These are phyloP conservation scores for Anagyrus pseudococci DNA, from an alignment of 2,888 invertebrate genomes.

Conservation along the genomic window DNA sequence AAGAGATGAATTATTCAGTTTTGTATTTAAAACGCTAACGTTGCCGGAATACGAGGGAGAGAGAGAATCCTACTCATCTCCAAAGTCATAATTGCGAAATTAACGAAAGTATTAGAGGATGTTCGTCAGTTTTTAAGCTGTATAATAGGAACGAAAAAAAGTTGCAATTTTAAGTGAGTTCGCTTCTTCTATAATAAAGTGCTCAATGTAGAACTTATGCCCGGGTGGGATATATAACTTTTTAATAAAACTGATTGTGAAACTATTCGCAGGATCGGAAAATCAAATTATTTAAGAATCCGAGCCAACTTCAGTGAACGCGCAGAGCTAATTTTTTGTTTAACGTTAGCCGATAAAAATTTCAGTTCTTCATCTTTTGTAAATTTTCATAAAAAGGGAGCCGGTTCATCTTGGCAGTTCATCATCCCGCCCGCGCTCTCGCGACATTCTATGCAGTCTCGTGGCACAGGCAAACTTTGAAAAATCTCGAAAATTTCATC, in stretches of 20 bases:
- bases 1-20: background rate
- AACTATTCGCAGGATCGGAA: background rate
- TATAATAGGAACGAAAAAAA: background rate
- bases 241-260: background rate
- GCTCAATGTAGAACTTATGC: no score
- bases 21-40: background rate
- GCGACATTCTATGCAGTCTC: background rate
- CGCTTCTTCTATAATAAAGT: background rate
- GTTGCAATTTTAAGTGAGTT: background rate
- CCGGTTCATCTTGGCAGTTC: no score
- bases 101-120: background rate
- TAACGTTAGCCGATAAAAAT: no score
- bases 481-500: conserved; percentile 3
- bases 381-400: no score
- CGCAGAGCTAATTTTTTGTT: background rate
- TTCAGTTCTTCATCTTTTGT: no score
- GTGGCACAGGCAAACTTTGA: background rate
- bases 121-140: background rate
- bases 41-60: background rate
- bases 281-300: background rate
- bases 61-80: background rate
- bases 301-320: background rate
- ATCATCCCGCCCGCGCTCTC: background rate
- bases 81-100: background rate
- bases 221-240: background rate